Base-by-base conservation (phyloP, 1,140 invertebrate species). In the Drosophila ogumai region DNA sequence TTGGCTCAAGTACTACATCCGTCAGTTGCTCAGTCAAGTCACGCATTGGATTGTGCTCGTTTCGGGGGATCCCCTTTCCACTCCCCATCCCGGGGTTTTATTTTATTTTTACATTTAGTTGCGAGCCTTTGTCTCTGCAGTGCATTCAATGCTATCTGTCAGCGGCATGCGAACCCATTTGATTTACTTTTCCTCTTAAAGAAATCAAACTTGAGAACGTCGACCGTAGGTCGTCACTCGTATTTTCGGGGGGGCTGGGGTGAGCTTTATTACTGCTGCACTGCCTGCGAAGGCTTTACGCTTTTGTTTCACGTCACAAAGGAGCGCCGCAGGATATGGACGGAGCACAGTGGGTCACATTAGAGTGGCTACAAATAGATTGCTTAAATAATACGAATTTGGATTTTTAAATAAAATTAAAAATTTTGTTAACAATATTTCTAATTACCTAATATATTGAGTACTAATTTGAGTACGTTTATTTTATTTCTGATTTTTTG, bases 1-100 rank as follows among this genome's bases (percentile, higher is more conserved):
- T 78, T 69, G 85, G 71, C 60, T 81, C 60, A 81, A 88, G 84
- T 87, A 87, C 84, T 87, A 87, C 84, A 78, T 73, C 65, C 72
- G 58, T 68, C 74, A 79, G 66, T 90, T 90, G 81, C 15, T 78
- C 36, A 90, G 77, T 90, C 84, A 81, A 75, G 85, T 88, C 85
- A 88, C 85, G 85, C 80, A 81, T 81, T 65, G 74, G 66, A 85
- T 88, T 90, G 81, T 65, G 77, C 81, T 63, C 78, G 54, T 56
- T 71, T 69, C 52, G 60, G 60, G 32, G 32, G 34, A 12, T 54
- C 34, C 64, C 40, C 19, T 32, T 56, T 63, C 36, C 28, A 12
- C 25, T 40, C 25, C 67, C 28, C 10, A 34, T n/a, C 49, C 49
- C 3, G 28, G 10, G 17, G 10, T 31, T 60, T 50, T 17, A 54